phyloP scores from a whole-genome alignment of 2,113 vertebrate species.

The Gnathonemus echidnorhynchus region DNA sequence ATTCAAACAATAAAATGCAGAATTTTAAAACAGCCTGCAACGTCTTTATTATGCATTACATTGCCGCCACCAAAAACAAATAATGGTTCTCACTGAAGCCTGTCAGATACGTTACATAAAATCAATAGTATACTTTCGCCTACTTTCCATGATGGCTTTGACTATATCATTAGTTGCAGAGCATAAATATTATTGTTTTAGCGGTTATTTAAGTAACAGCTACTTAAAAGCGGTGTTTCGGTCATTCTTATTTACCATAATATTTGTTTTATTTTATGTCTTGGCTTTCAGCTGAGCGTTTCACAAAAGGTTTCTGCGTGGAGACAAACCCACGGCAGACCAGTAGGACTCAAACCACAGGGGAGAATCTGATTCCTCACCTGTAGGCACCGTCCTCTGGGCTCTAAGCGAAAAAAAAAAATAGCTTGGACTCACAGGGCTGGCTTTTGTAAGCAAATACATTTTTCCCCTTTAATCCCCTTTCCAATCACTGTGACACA shows the following conservation, averaged over 20 bases:
- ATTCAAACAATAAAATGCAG: not conserved
- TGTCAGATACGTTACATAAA: not conserved
- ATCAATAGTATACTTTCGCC: not conserved
- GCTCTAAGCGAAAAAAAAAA: not conserved
- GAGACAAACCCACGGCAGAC: slow-evolving; percentile 18
- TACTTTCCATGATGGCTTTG: not conserved
- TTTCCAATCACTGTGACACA: slow-evolving; percentile 10
- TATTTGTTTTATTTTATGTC: not conserved
- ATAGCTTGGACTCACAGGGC: not conserved
- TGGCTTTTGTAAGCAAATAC: slow-evolving; percentile 11
- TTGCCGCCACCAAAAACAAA: not conserved
- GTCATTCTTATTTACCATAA: not conserved
- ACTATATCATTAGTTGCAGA: not conserved
- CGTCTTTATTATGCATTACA: not conserved
- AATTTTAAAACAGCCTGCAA: not conserved
- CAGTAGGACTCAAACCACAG: not conserved
- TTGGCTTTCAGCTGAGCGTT: not conserved
- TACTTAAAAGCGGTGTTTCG: not conserved
- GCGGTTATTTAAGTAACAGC: not conserved
- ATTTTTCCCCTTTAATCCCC: slow-evolving; percentile 6
- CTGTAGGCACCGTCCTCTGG: not conserved
- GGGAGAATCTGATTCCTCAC: not conserved
- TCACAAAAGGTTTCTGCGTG: not conserved
- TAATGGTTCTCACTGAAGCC: not conserved
- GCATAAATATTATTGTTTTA: not conserved